Evolutionary conservation across 2,113 vertebrate genomes (phyloP).

Genomic region (Rhabdornis inornatus): DNA sequence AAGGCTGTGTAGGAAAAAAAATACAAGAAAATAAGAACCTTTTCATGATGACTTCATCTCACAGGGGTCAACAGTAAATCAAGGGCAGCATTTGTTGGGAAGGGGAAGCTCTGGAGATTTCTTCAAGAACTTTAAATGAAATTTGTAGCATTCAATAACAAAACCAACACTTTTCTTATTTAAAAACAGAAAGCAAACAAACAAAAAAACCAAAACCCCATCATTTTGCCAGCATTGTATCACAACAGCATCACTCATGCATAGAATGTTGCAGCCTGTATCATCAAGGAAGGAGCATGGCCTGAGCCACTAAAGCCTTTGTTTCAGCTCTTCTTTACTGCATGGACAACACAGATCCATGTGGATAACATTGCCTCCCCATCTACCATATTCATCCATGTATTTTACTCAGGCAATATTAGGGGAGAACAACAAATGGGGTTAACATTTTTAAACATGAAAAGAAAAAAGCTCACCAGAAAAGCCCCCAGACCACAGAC

Average conservation of each 20-base stretch:
- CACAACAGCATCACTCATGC: rapidly evolving
- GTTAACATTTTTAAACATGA: neutral
- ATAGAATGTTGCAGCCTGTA: neutral
- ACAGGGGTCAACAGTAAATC: neutral
- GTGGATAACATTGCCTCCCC: too few relatives aligned
- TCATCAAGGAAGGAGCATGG: neutral
- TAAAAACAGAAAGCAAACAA: neutral
- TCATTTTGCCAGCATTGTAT: neutral
- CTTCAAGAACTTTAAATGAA: neutral
- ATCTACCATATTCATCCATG: rapidly evolving
- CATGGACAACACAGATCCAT: rapidly evolving
- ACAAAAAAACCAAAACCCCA: rapidly evolving
- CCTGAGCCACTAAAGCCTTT: neutral
- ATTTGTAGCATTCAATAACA: neutral
- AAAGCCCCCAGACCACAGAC: neutral
- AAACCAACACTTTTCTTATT: neutral
- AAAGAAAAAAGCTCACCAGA: neutral
- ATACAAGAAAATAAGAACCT: conserved; percentile 38
- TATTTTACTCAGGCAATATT: neutral
- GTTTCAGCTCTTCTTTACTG: neutral
- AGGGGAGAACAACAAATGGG: neutral
- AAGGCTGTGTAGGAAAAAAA: neutral
- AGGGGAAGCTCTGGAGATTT: neutral
- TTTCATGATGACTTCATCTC: conserved; percentile 48
- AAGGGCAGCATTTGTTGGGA: neutral